A percentile compares a stretch with the other conserved stretches of the same genome.
phyloP scores from a whole-genome alignment of 2,888 invertebrate species.

The Acronicta leporina region DNA sequence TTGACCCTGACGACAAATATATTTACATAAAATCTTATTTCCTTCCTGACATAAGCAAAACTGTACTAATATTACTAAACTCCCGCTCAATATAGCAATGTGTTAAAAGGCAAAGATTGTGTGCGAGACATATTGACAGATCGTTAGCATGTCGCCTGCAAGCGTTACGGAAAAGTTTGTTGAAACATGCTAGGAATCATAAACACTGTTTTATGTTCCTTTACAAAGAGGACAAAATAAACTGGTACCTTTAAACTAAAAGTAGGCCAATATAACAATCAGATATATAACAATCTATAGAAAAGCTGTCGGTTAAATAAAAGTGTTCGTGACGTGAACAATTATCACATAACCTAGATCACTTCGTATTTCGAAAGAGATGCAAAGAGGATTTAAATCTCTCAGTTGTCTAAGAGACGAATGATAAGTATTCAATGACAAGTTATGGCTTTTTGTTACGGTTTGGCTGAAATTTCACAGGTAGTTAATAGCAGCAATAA shows the following conservation, averaged over 20 bases:
- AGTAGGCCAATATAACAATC: no score
- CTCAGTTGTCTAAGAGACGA: no score
- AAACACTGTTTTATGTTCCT: constrained; percentile 18
- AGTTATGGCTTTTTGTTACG: no score
- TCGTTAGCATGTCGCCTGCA: constrained; percentile 40
- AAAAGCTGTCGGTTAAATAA: no score
- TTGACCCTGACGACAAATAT: constrained; percentile 67
- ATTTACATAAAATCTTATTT: neutral
- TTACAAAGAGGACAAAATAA: neutral
- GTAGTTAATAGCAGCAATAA: no score
- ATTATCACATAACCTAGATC: no score
- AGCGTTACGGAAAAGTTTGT: constrained; percentile 21
- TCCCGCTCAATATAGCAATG: constrained; percentile 25
- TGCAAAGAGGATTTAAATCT: no score
- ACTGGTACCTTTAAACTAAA: neutral
- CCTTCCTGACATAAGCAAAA: constrained; percentile 10
- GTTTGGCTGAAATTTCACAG: no score
- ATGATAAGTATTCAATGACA: no score
- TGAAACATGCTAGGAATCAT: constrained; percentile 8
- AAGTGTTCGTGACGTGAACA: no score
- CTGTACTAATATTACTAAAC: constrained; percentile 22
- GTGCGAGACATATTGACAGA: constrained; percentile 44
- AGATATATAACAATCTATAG: no score
- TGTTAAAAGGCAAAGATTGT: constrained; percentile 44
- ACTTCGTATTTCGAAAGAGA: no score